Conservation (phyloP, 2,888 invertebrate genomes). For the Coremacera marginata region DNA sequence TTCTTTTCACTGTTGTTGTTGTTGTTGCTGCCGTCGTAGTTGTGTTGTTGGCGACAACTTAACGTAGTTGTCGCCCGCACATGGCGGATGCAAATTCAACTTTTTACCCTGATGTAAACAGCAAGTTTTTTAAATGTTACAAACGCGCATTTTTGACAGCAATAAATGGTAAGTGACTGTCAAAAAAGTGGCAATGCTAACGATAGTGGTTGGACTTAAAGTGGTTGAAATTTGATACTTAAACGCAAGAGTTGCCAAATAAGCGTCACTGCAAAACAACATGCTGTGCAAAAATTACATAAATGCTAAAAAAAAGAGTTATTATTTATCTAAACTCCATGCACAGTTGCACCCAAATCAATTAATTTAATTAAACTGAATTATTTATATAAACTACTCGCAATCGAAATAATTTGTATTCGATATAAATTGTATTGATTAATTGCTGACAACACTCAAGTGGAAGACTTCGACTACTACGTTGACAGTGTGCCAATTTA, state of each 20-base stretch:
- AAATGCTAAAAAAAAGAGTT: no score
- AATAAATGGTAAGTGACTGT: neutral
- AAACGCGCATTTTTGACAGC: neutral
- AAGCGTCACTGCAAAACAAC: neutral
- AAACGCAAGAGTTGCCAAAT: neutral
- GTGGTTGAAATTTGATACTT: neutral
- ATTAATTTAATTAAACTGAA: neutral
- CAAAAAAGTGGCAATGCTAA: neutral
- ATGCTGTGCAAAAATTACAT: neutral
- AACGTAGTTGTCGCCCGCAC: neutral
- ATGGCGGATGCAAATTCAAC: neutral
- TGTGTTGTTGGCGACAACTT: neutral
- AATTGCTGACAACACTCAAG: neutral
- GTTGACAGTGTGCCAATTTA: neutral
- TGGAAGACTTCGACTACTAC: neutral
- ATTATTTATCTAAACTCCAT: neutral
- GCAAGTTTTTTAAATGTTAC: neutral
- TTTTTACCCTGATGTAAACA: neutral
- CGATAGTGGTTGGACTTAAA: neutral
- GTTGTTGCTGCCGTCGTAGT: neutral
- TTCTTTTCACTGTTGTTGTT: neutral
- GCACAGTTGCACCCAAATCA: neutral
- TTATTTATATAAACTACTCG: neutral
- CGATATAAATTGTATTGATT: neutral
- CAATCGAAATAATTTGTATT: neutral